Conservation (phyloP, 2,888 invertebrate genomes). For the Hedychridium roseum region DNA sequence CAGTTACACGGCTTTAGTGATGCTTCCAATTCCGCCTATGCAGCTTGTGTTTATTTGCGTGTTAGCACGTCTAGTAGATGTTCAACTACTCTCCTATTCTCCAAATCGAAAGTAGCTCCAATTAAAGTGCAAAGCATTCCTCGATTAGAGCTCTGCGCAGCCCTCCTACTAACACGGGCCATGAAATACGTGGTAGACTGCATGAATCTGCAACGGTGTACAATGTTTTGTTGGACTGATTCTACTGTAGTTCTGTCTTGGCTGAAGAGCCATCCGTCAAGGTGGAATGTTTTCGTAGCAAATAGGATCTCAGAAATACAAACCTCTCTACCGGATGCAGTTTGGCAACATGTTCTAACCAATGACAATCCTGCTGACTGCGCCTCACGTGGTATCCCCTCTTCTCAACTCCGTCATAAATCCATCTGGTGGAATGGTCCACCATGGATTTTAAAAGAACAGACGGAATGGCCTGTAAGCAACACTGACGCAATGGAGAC, state of each 20-base stretch:
- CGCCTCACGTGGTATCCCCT: no score
- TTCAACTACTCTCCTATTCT: neutral
- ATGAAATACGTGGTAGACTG: neutral
- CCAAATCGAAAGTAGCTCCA: constrained; percentile 3
- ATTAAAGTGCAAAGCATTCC: constrained; percentile 7
- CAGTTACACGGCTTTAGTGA: neutral
- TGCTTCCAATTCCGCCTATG: neutral
- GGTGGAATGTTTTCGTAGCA: no score
- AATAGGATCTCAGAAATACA: no score
- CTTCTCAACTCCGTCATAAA: no score
- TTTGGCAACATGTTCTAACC: no score
- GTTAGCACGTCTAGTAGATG: neutral
- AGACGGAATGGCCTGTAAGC: no score
- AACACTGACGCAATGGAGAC: no score
- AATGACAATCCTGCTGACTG: no score
- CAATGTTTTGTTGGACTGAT: constrained; percentile 2
- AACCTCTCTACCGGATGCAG: no score
- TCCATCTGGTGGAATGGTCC: no score
- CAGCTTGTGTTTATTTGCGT: neutral
- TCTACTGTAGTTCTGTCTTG: constrained; percentile 1
- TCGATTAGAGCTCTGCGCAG: constrained; percentile 5
- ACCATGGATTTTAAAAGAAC: no score
- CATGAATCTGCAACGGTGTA: neutral
- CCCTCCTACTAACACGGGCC: neutral
- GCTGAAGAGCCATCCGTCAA: no score